Evolutionary conservation across 2,797 vertebrate species (phyloP), one percentile per base, ranked within the genome.

Genomic region (Manis crassicaudata): DNA sequence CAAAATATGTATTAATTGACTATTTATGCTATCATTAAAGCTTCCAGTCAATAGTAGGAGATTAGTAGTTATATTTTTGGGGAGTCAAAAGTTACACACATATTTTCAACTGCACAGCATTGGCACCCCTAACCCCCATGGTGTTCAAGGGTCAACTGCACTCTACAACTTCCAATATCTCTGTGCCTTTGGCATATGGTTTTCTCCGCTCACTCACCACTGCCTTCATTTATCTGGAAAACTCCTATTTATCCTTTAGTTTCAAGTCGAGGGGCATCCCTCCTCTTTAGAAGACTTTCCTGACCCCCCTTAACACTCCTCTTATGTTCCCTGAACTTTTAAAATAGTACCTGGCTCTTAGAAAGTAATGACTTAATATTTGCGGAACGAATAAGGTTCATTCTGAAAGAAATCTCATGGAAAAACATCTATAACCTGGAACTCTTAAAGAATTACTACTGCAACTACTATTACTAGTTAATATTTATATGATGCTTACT

Each of bases 391-490:
- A 89, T 0, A 52, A 90, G 29, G 46, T 58, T 88, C 35, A 67
- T 92, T 85, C 43, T 32, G n/a, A 92, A 95, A 94, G 32, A 68
- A 85, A 79, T 84, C n/a, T 73, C 90, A 88, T 0, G 6, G 73
- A 52, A 75, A 92, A 67, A 68, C 80, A 87, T 63, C 68, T 77
- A 46, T 23, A 92, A 65, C 46, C 43, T 58, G 23, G 7, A 70
- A 92, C 54, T 32, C 23, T 87, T 93, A 95, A 87, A 91, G 88
- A 56, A 56, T 80, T 70, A 95, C 56, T 65, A 56, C 25, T 18
- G 23, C 35, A 76, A 75, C 60, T 46, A 79, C 35, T 85, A 85
- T 73, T 3, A 62, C 29, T 35, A 82, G 27, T 1, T 76, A 91
- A 79, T 43, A 9, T 84, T 79, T 67, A 76, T 40, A 17, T 18